Base-by-base conservation (phyloP, 2,113 vertebrate genomes). In the cattle (Bos taurus) region DNA sequence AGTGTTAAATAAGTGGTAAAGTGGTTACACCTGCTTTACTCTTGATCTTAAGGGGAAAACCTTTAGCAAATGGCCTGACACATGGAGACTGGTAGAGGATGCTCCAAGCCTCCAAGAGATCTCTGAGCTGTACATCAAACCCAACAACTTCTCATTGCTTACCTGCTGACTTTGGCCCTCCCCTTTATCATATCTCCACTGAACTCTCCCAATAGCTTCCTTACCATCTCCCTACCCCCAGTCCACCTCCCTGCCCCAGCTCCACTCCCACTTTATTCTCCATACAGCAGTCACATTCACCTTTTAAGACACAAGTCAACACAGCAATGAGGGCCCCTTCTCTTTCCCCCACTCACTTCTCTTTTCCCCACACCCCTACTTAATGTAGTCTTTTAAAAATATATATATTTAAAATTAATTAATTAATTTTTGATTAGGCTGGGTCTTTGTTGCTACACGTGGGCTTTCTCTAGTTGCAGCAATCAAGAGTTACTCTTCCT, bases 261-360 rank as follows among this genome's bases (percentile, higher is more conserved):
- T 28, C 4, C 2, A 15, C 12, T 23, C 40, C 25, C 7, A n/a
- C 2, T 59, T 77, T 21, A 0, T 6, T 87, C 52, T 96, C 60
- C 48, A 77, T 3, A 11, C 1, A 28, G 54, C 14, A 30, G n/a
- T 33, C 30, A 12, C 5, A 2, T 16, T n/a, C 60, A 6, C 59
- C 14, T 90, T 71, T 83, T 57, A 78, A 77, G 40, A 60, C 19
- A 11, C 36, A 80, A 36, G 21, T 50, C 48, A 71, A 64, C 40
- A 26, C 7, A 21, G 33, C 43, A 40, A 0, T 0, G 5, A 59
- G 30, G n/a, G 21, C 25, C 0, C 33, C 19, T 59, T n/a, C 54
- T 92, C n/a, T 60, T 25, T 67, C 30, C 78, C 5, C 25, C 43
- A 14, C 23, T 23, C 19, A 9, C 4, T n/a, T 26, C 13, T 30